Percentiles rank a stretch among this genome's conserved stretches.
Conservation (phyloP, 1,140 invertebrate species). For the honey bee (Apis mellifera) region Amel_HAv3.1 CM009935.2:1596001-1596500, state of each 20-base stretch:
- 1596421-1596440: constrained; percentile 72
- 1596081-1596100: constrained; percentile 37
- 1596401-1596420: constrained; percentile 76
- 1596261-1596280: constrained; percentile 63
- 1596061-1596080: constrained; percentile 65
- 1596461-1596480: constrained; percentile 80
- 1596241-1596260: constrained; percentile 76
- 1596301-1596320: constrained; percentile 70
- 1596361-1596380: not conserved
- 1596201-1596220: constrained; percentile 45
- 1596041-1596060: constrained; percentile 64
- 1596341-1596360: not conserved
- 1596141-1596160: not conserved
- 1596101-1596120: constrained; percentile 26
- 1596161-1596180: constrained; percentile 18
- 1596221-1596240: constrained; percentile 74
- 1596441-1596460: constrained; percentile 76
- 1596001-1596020: constrained; percentile 63
- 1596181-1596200: constrained; percentile 29
- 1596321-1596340: constrained; percentile 33
- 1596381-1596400: constrained; percentile 50
- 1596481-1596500: constrained; percentile 68
- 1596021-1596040: constrained; percentile 66
- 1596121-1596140: not conserved
- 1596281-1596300: constrained; percentile 74